phyloP scores from a whole-genome alignment of 2,888 invertebrate species.

The Didymodactylos carnosus region DNA sequence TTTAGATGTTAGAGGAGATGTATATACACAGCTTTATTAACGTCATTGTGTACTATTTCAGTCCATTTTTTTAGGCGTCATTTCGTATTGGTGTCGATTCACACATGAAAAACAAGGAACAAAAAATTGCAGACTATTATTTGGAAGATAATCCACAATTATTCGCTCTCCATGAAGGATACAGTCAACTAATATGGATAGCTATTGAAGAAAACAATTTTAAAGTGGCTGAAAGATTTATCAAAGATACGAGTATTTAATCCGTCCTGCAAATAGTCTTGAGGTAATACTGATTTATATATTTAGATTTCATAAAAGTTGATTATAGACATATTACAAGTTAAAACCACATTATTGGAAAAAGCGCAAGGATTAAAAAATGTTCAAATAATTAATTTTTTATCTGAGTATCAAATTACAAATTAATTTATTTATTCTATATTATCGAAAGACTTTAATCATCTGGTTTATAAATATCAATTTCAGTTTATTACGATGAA shows the following conservation, averaged over 20 bases:
- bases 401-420: neutral
- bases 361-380: neutral
- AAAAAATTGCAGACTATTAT: neutral
- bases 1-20: neutral
- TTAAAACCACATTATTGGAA: neutral
- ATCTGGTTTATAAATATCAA: neutral
- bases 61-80: conserved; percentile 6
- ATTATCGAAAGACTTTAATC: neutral
- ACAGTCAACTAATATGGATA: conserved; percentile 2
- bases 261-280: too few species aligned
- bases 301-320: conserved; percentile 1
- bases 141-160: conserved; percentile 8
- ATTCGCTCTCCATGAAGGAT: neutral
- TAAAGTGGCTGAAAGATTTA: neutral
- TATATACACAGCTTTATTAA: neutral
- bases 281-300: too few species aligned
- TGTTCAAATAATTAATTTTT: neutral
- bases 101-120: neutral
- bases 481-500: neutral
- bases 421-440: conserved; percentile 8
- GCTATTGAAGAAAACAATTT: neutral
- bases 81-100: conserved; percentile 1
- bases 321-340: neutral
- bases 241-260: conserved; percentile 6
- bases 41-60: too few species aligned